These are phyloP conservation scores for Phrynosoma platyrhinos DNA, from an alignment of 2,113 vertebrate genomes.

Conservation along the genomic window DNA sequence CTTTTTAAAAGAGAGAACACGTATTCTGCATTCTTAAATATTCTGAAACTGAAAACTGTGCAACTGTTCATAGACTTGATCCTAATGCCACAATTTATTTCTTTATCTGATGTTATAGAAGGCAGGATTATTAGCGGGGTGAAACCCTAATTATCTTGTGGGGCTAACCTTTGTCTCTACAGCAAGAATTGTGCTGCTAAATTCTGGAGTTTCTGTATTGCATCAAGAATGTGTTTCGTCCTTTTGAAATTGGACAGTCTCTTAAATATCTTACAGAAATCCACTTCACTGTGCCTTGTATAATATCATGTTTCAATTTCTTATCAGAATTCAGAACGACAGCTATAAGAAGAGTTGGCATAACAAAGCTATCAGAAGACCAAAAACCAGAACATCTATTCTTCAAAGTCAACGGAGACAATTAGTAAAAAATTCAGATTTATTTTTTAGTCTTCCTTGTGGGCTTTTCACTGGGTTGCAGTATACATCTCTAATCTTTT, in stretches of 20 bases:
- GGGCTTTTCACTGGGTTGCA: conserved; percentile 3
- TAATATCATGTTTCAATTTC: conserved; percentile 44
- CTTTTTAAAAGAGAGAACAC: not conserved
- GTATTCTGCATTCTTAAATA: not conserved
- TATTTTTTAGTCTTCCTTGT: not conserved
- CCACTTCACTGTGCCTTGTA: not conserved
- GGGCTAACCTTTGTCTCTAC: not conserved
- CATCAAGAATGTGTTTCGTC: not conserved
- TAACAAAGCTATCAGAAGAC: conserved; percentile 73
- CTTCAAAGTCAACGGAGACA: conserved; percentile 57
- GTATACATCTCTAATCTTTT: not conserved
- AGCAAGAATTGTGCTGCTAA: not conserved
- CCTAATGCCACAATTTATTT: too few relatives aligned
- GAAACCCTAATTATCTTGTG: not conserved
- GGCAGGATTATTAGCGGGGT: not conserved
- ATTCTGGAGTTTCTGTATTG: not conserved
- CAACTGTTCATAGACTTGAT: too few relatives aligned
- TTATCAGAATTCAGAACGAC: conserved; percentile 60
- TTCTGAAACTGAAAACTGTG: not conserved
- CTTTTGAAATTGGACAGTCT: not conserved
- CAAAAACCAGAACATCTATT: conserved; percentile 61
- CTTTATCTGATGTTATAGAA: not conserved
- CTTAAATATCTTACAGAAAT: conserved; percentile 2
- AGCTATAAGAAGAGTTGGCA: conserved; percentile 46
- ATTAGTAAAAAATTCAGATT: conserved; percentile 65